These are phyloP conservation scores for Campoletis raptor DNA, from an alignment of 2,888 invertebrate species.

Conservation along the genomic window DNA sequence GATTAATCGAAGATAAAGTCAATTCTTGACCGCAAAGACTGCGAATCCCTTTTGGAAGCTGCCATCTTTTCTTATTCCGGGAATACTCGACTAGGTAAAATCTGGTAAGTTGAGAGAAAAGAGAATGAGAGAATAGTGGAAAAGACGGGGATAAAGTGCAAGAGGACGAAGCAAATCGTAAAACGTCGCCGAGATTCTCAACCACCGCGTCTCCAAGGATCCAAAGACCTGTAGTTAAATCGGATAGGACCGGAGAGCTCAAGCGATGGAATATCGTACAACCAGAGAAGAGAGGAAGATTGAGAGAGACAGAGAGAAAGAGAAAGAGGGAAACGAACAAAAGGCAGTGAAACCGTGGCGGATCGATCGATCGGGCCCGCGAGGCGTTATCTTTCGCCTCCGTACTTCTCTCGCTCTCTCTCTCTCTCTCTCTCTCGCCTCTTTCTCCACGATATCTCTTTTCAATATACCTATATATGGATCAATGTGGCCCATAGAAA, in stretches of 20 bases:
- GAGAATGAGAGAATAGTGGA: conserved; percentile 8
- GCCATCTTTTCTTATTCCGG: conserved; percentile 13
- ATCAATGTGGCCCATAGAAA: conserved; percentile 45
- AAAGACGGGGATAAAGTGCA: background rate
- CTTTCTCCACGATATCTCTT: conserved; percentile 41
- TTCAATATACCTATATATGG: conserved; percentile 42
- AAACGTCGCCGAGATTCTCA: conserved; percentile 67
- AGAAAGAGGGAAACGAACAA: conserved; percentile 77
- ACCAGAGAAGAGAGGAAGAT: conserved; percentile 3
- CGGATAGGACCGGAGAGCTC: conserved; percentile 73
- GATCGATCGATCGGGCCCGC: conserved; percentile 81
- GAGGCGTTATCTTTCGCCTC: conserved; percentile 82
- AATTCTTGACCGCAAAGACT: conserved; percentile 70
- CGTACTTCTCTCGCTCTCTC: conserved; percentile 72
- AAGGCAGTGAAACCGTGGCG: conserved; percentile 75
- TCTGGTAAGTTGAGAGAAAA: background rate
- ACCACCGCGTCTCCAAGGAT: conserved; percentile 67
- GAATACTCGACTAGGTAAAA: conserved; percentile 24
- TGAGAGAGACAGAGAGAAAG: conserved; percentile 31
- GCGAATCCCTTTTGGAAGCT: conserved; percentile 10
- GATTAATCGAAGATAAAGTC: conserved; percentile 77
- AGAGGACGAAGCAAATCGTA: conserved; percentile 37
- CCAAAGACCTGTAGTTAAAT: conserved; percentile 78
- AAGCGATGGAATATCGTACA: conserved; percentile 17
- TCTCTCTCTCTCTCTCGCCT: conserved; percentile 71